phyloP scores from a whole-genome alignment of 2,888 invertebrate genomes.

The Vesta saturnalis region DNA sequence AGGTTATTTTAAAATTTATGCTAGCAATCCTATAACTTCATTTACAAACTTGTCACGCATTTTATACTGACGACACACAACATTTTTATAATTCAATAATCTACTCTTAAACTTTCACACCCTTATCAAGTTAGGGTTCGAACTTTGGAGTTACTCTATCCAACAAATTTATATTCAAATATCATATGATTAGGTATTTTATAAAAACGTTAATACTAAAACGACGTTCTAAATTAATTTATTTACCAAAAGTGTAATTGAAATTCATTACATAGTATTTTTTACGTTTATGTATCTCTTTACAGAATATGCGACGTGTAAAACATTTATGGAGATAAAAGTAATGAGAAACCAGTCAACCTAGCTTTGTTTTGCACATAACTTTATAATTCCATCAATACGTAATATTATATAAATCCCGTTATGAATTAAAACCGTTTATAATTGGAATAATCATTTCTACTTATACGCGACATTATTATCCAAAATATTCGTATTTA shows the following conservation, averaged over 20 bases:
- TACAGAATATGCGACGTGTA: background rate
- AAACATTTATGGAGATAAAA: background rate
- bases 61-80: background rate
- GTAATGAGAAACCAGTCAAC: too few species aligned
- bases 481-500: too few species aligned
- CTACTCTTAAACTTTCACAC: background rate
- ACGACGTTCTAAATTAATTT: background rate
- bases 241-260: too few species aligned
- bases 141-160: background rate
- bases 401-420: too few species aligned
- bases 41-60: conserved; percentile 3
- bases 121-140: background rate
- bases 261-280: too few species aligned
- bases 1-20: conserved; percentile 4
- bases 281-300: background rate
- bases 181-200: too few species aligned
- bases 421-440: too few species aligned
- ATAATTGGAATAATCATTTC: background rate
- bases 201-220: background rate
- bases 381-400: too few species aligned
- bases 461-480: conserved; percentile 17
- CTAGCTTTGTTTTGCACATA: too few species aligned
- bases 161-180: background rate
- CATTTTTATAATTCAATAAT: conserved; percentile 5
- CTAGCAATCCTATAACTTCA: background rate